These are phyloP conservation scores for Pluvialis apricaria DNA, from an alignment of 2,113 vertebrate species.

Conservation along the genomic window DNA sequence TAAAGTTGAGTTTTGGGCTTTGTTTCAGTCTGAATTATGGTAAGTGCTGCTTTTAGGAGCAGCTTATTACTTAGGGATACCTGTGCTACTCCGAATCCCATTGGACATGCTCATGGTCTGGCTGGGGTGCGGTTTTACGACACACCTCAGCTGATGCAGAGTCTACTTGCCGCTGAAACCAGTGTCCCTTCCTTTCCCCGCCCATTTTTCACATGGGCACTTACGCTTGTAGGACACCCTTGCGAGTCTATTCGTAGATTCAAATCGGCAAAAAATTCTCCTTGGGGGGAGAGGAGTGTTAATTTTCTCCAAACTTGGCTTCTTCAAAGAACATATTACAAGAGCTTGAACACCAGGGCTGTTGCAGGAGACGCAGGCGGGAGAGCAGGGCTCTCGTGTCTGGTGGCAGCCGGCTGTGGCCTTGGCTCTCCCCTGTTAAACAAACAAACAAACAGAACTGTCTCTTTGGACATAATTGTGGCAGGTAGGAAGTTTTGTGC, in stretches of 20 bases:
- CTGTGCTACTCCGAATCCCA: neutral
- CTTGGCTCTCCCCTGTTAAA: neutral
- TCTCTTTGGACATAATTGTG: neutral
- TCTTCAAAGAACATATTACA: neutral
- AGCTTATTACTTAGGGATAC: neutral
- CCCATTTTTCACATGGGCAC: rapidly evolving
- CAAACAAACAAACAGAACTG: neutral
- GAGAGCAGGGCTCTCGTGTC: neutral
- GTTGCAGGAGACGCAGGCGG: neutral
- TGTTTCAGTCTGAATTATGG: neutral
- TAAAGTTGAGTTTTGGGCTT: neutral
- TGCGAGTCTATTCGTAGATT: neutral
- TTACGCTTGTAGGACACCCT: neutral
- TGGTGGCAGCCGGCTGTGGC: neutral
- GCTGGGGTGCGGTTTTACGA: neutral
- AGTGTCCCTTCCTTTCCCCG: neutral
- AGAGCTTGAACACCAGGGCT: neutral
- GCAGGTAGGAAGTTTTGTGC: neutral
- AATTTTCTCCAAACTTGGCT: neutral
- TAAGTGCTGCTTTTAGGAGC: neutral
- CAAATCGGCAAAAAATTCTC: neutral
- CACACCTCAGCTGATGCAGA: neutral
- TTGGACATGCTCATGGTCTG: neutral
- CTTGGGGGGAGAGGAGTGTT: neutral
- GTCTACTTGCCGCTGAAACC: neutral